phyloP scores from a whole-genome alignment of 2,888 invertebrate species.

The Tethea ocularis region DNA sequence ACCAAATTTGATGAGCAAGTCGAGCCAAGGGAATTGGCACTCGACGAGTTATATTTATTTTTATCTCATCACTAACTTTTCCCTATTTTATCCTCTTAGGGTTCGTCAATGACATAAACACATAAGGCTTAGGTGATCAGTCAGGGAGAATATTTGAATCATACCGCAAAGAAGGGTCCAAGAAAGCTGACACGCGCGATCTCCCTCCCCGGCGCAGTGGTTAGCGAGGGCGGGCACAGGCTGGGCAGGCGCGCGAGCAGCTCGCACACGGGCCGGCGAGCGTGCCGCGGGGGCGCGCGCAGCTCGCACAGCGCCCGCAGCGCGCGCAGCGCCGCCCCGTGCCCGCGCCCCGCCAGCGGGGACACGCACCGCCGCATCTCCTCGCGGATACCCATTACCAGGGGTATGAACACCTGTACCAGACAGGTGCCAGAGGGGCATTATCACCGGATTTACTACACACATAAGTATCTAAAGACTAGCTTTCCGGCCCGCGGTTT shows the following conservation, averaged over 20 bases:
- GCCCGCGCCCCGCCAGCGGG: conserved; percentile 86
- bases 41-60: no score
- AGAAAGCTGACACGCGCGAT: conserved; percentile 92
- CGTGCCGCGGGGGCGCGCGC: conserved; percentile 86
- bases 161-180: conserved; percentile 94
- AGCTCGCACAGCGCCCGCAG: conserved; percentile 92
- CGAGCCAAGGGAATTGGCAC: no score
- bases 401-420: conserved; percentile 70
- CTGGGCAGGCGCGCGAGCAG: conserved; percentile 74
- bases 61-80: no score
- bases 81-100: no score
- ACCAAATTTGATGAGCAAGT: no score
- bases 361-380: conserved; percentile 88
- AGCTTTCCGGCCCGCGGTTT: no score
- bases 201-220: conserved; percentile 92
- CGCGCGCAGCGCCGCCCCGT: conserved; percentile 87
- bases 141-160: no score
- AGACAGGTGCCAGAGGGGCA: neutral
- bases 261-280: conserved; percentile 88
- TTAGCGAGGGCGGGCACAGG: conserved; percentile 88
- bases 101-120: no score
- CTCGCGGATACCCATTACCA: conserved; percentile 73
- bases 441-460: no score
- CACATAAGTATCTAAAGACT: no score
- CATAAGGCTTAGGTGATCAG: no score